Evolutionary conservation across 2,113 vertebrate species (phyloP), one percentile per base, ranked within the genome.

Genomic region (Hymenochirus boettgeri): DNA sequence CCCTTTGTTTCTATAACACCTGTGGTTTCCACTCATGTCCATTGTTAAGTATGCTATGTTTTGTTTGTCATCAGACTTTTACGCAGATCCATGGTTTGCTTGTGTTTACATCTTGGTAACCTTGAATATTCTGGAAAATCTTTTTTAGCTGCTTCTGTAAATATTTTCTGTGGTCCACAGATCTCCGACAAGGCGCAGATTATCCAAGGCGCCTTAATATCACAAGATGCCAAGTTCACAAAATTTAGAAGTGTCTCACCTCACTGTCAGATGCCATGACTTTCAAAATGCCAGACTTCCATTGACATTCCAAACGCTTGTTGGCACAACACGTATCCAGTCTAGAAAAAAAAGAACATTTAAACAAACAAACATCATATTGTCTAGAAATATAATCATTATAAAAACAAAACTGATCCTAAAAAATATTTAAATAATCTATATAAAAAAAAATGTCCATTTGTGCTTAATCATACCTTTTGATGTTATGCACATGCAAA

Each of bases 151-250:
- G 96, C 70, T 97, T 99, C 84, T 99, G 96, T 61, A 99, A 79
- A 69, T 99, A 98, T 76, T 99, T 99, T 75, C 96, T 87, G 80
- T 99, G 96, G 72, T 98, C 96, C 75, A 99, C 96, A 0, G 96
- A 97, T 66, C 96, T 92, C 66, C 95, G 90, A 80, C 96, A 98
- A 6, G 96, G 96, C 3, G 96, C 95, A 0, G 94, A 99, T 77
- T 96, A 76, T 99, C 96, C 83, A 99, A 75, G 48, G 96, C 0
- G 95, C 96, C 79, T 98, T 98, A 80, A 99, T 99, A 79, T 99
- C 96, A 0, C 96, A 98, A 54, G 96, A 99, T 4, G 96, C 96
- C 85, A 99, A 74, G 77, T 99, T 98, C 17, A 99, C 96, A 3
- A 99, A 99, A 80, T 98, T 99, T 61, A 99, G 84, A 10, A 99